Evolutionary conservation across 2,797 vertebrate species (phyloP).

Genomic region (Chanos chanos): DNA sequence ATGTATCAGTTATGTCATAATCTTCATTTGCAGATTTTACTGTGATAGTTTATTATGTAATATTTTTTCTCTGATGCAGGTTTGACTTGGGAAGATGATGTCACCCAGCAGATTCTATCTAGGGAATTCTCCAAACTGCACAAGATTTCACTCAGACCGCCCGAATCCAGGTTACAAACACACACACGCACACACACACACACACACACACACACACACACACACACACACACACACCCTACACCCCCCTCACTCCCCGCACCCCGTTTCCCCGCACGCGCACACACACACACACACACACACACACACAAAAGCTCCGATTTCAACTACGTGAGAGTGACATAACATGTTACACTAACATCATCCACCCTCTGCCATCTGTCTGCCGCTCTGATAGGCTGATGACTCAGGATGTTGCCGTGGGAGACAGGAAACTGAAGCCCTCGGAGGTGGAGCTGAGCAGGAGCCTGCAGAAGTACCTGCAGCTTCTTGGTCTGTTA

Average conservation of each 20-base stretch:
- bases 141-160: conserved; percentile 59
- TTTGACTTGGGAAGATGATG: conserved; percentile 83
- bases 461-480: conserved; percentile 79
- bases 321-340: neutral
- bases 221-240: neutral
- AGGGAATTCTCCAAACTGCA: conserved; percentile 80
- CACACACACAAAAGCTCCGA: neutral
- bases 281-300: neutral
- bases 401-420: conserved; percentile 49
- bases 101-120: conserved; percentile 78
- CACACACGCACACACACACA: neutral
- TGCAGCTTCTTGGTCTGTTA: conserved; percentile 77
- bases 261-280: neutral
- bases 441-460: conserved; percentile 70
- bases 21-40: conserved; percentile 17
- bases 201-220: neutral
- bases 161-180: conserved; percentile 42
- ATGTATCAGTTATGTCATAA: too few relatives aligned
- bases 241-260: too few relatives aligned
- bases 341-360: neutral
- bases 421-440: conserved; percentile 62
- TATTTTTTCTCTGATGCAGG: too few relatives aligned
- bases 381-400: conserved; percentile 58
- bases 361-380: neutral
- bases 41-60: conserved; percentile 7